Conservation (phyloP, 2,797 vertebrate species). For the Pipistrellus pygmaeus region DNA sequence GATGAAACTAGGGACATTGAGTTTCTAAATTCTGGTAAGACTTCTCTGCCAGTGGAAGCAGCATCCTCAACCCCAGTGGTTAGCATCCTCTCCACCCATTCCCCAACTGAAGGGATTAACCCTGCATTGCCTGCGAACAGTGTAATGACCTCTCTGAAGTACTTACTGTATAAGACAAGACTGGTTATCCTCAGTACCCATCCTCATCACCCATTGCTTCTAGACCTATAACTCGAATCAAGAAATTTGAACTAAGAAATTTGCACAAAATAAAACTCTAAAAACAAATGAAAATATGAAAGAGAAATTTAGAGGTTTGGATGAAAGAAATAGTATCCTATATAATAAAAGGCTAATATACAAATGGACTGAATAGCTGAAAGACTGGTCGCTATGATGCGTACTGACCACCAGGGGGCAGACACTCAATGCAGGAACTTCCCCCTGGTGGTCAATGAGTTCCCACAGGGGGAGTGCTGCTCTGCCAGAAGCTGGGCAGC, state of each 20-base stretch:
- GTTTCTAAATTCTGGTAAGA: not conserved
- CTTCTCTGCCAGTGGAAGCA: not conserved
- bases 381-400: too few species aligned
- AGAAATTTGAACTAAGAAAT: not conserved
- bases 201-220: not conserved
- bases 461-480: too few species aligned
- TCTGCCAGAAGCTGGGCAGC: too few species aligned
- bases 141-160: not conserved
- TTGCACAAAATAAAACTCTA: not conserved
- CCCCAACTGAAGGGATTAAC: not conserved
- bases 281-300: not conserved
- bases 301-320: not conserved
- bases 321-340: not conserved
- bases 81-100: not conserved
- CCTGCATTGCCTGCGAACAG: not conserved
- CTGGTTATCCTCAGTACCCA: not conserved
- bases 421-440: too few species aligned
- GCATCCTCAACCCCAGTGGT: not conserved
- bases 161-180: not conserved
- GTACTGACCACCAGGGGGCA: too few species aligned
- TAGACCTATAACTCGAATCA: not conserved
- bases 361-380: too few species aligned
- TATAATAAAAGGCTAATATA: too few species aligned
- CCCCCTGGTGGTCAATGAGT: too few species aligned
- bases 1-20: not conserved